Evolutionary conservation across 2,888 invertebrate genomes (phyloP), one percentile per base, ranked within the genome.

Genomic region (Stictocephala bisonia): DNA sequence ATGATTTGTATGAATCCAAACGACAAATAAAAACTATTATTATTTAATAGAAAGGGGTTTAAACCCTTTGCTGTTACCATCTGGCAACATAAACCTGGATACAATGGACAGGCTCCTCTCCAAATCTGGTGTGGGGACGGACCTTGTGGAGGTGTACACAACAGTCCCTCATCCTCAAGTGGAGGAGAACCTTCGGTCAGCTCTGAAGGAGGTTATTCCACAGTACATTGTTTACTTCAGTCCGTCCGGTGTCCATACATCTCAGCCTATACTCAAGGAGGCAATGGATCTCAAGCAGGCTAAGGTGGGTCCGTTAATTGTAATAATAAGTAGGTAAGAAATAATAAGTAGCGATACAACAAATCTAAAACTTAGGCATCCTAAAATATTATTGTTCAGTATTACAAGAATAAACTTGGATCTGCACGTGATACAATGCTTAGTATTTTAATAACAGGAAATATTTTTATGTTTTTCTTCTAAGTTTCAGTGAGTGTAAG

Each of bases 181-280:
- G 3, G 76, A 76, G 60, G 75, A 72, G 24, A 77, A 76, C 22
- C 44, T 80, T 13, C 44, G 58, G 40, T 24, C 73, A 13, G 56
- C 71, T 13, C 18, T 71, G n/a, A 27, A 71, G 6, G 11, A 48
- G 18, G 48, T 69, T 40, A 24, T 58, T 11, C 66, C 75, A 24
- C 75, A 76, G 40, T 75, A 75, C 35, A 18, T 78, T 3, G 75
- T 79, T 6, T 80, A 77, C 75, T 80, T 80, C 72, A 80, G 80
- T 76, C 80, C 80, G 22, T 80, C 80, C 18, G 79, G 79, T 11
- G 75, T 79, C 20, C 76, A 76, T 67, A 76, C 77, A 53, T 73
- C 76, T 22, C n/a, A 76, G 20, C 79, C 79, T 6, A 67, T 77
- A 31, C 48, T 74, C 27, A 60, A 48, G 27, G 51, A 69, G 44